Base-by-base conservation (phyloP, 1,140 invertebrate genomes). In the Bombus impatiens region DNA sequence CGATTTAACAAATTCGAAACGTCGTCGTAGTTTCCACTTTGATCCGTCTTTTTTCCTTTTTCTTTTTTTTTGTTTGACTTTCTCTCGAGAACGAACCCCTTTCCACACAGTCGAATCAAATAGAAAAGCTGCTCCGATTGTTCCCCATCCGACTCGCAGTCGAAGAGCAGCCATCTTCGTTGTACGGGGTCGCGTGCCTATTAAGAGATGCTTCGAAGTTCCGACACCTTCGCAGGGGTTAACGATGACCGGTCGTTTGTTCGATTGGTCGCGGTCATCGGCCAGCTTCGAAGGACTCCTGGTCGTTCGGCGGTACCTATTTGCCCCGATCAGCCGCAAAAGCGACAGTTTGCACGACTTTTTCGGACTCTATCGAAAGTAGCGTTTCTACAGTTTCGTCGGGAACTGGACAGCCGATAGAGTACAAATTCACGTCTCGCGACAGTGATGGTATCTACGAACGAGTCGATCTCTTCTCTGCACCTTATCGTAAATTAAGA, bases 251-350 rank as follows among this genome's bases (percentile, higher is more conserved):
- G 67, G 91, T 92, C 91, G 91, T 94, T 93, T 92, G 92, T 93
- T 84, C 91, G 90, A 94, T 93, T 94, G 88, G 94, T 91, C 87
- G 70, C 92, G 93, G 92, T 89, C 87, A 94, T 94, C 91, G 91
- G 82, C 71, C 47, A 84, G 82, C 86, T 93, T 94, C 91, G 93
- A 91, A 93, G 91, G 93, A 92, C 90, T 91, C 78, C 72, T 86
- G 89, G 53, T 81, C 76, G n/a, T 83, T 87, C 79, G 72, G 13
- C 40, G 77, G 67, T 90, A 86, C 47, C 18, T 8, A 53, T 89
- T 90, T 83, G 86, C 88, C 74, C 79, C 47, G 78, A 86, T 59
- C 53, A 28, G 44, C 65, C 44, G 71, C 81, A 82, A 89, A 90
- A 87, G 72, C n/a, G 53, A 57, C n/a, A 6, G 5, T 28, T 59